These are phyloP conservation scores for Neosalanx taihuensis DNA, from an alignment of 2,797 vertebrate genomes.

Conservation along the genomic window DNA sequence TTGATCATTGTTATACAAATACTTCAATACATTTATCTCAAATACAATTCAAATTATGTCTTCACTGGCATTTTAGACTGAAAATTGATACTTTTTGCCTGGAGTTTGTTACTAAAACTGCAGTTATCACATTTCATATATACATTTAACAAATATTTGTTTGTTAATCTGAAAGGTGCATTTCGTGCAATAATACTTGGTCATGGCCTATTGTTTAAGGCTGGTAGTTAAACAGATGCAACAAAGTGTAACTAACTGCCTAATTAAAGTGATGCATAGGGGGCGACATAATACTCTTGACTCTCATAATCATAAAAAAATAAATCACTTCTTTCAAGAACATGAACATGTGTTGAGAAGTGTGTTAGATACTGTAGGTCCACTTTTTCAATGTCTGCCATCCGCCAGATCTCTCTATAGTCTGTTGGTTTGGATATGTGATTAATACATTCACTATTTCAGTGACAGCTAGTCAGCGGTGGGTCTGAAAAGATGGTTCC, in stretches of 20 bases:
- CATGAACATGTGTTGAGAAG: slow-evolving; percentile 59
- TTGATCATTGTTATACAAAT: slow-evolving; percentile 1
- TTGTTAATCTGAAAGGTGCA: slow-evolving; percentile 47
- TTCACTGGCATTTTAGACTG: slow-evolving; percentile 2
- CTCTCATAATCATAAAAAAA: slow-evolving; percentile 60
- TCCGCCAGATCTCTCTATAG: neutral
- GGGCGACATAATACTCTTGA: slow-evolving; percentile 45
- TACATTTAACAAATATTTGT: neutral
- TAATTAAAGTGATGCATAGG: slow-evolving; percentile 56
- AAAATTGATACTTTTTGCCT: neutral
- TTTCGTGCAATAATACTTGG: slow-evolving; percentile 28
- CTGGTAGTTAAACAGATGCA: slow-evolving; percentile 22
- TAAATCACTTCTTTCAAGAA: slow-evolving; percentile 55
- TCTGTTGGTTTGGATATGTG: too few species aligned
- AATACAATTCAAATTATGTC: neutral
- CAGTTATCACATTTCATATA: neutral
- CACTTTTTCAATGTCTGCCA: slow-evolving; percentile 26
- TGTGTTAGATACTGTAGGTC: slow-evolving; percentile 28
- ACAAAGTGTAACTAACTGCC: slow-evolving; percentile 64
- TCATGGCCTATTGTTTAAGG: slow-evolving; percentile 2
- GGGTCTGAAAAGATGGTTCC: slow-evolving; percentile 60
- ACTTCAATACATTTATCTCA: neutral
- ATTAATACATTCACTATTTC: slow-evolving; percentile 28
- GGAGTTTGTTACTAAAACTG: slow-evolving; percentile 13
- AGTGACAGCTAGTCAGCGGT: slow-evolving; percentile 22